phyloP scores from a whole-genome alignment of 2,888 invertebrate genomes.

The Amblyteles armatorius region DNA sequence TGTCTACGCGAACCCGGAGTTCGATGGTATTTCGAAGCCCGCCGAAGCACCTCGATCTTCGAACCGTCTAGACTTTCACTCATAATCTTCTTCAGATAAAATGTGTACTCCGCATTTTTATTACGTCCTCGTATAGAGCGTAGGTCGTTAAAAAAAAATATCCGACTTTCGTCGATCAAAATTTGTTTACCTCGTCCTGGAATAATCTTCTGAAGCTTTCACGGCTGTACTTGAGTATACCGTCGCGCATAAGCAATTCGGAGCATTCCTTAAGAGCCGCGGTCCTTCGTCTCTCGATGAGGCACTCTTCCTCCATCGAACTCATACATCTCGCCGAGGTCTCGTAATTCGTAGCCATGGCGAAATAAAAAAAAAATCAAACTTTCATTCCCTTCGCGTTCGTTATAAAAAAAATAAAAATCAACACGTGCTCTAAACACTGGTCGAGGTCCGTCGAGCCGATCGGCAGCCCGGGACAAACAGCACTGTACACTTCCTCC shows the following conservation, averaged over 20 bases:
- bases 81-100: conserved; percentile 51
- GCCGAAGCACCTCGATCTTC: conserved; percentile 15
- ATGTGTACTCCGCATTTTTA: background rate
- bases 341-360: conserved; percentile 69
- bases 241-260: conserved; percentile 88
- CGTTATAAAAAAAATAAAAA: background rate
- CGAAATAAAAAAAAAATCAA: conserved; percentile 4
- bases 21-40: conserved; percentile 33
- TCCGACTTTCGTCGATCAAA: conserved; percentile 17
- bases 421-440: conserved; percentile 28
- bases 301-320: conserved; percentile 90
- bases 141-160: background rate
- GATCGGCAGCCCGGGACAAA: background rate
- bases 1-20: conserved; percentile 40
- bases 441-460: background rate
- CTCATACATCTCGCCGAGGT: conserved; percentile 85
- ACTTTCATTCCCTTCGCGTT: conserved; percentile 5
- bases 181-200: conserved; percentile 88
- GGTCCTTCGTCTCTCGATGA: conserved; percentile 87
- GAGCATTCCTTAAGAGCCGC: conserved; percentile 88
- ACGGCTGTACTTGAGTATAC: conserved; percentile 86
- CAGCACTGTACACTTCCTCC: conserved; percentile 21
- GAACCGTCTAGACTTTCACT: conserved; percentile 53
- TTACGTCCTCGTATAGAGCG: background rate
- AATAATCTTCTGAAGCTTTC: conserved; percentile 89